Conservation (phyloP, 1,140 invertebrate species). For the Drosophila parabipectinata region DNA sequence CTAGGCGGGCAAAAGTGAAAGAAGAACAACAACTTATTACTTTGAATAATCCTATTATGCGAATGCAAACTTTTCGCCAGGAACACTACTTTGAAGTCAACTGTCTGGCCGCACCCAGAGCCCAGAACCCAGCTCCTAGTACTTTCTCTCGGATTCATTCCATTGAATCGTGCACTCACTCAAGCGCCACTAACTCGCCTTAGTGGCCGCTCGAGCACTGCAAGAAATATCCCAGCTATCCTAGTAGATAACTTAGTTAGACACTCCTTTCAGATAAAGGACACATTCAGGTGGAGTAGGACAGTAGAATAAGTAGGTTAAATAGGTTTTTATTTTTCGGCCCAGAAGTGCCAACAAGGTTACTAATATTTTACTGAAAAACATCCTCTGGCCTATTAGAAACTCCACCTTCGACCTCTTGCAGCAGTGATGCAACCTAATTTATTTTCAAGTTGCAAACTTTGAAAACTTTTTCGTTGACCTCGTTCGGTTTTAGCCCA, state of each 20-base stretch:
- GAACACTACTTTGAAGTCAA: slow-evolving; percentile 77
- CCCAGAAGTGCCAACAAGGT: background rate
- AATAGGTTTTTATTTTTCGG: background rate
- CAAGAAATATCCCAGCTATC: slow-evolving; percentile 40
- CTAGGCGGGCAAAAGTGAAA: slow-evolving; percentile 30
- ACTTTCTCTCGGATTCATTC: slow-evolving; percentile 45
- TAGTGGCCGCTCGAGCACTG: slow-evolving; percentile 65
- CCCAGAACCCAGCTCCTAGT: slow-evolving; percentile 5
- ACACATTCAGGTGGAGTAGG: background rate
- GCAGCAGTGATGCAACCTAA: slow-evolving; percentile 36
- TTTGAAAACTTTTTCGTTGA: slow-evolving; percentile 50
- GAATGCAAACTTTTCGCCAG: slow-evolving; percentile 72
- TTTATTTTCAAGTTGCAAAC: slow-evolving; percentile 49
- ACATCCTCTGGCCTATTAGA: slow-evolving; percentile 17
- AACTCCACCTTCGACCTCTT: slow-evolving; percentile 29
- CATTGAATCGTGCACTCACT: slow-evolving; percentile 77
- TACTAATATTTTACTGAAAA: background rate
- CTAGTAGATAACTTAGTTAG: slow-evolving; percentile 45
- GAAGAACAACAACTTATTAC: slow-evolving; percentile 73
- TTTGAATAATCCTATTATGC: slow-evolving; percentile 81
- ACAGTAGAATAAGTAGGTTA: slow-evolving; percentile 12
- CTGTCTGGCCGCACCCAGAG: slow-evolving; percentile 44
- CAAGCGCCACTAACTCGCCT: slow-evolving; percentile 76
- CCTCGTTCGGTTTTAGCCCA: slow-evolving; percentile 40
- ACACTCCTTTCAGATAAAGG: background rate